A percentile compares a stretch with the other conserved stretches of the same genome.
These are phyloP conservation scores for Drosophila arizonae DNA, from an alignment of 1,140 invertebrate genomes.

Conservation along the genomic window DNA sequence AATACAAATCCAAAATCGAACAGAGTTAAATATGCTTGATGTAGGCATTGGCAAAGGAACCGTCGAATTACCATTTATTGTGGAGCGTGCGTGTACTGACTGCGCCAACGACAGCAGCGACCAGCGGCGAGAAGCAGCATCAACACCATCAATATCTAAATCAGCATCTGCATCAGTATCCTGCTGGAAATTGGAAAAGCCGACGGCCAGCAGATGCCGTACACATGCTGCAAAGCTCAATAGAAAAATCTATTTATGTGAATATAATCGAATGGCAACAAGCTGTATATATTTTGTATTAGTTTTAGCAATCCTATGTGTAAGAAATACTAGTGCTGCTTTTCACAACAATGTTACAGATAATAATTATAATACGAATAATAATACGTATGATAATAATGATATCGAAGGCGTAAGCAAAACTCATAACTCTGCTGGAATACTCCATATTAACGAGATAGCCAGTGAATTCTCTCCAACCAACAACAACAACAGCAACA, in stretches of 20 bases:
- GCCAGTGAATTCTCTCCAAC: slow-evolving; percentile 9
- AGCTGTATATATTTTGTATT: slow-evolving; percentile 80
- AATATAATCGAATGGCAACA: slow-evolving; percentile 71
- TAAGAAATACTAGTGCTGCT: slow-evolving; percentile 63
- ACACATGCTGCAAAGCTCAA: slow-evolving; percentile 62
- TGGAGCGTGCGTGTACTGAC: slow-evolving; percentile 44
- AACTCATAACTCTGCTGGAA: slow-evolving; percentile 45
- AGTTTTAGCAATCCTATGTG: slow-evolving; percentile 73
- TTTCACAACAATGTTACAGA: slow-evolving; percentile 26
- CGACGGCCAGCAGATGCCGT: slow-evolving; percentile 32
- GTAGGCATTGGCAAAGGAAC: slow-evolving; percentile 35
- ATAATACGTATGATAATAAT: slow-evolving; percentile 24
- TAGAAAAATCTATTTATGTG: slow-evolving; percentile 70
- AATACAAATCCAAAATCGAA: slow-evolving; percentile 43
- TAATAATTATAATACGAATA: slow-evolving; percentile 11
- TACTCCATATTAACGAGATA: slow-evolving; percentile 39
- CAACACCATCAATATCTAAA: slow-evolving; percentile 4
- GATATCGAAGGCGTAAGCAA: slow-evolving; percentile 39
- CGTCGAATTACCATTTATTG: slow-evolving; percentile 52
- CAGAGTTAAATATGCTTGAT: slow-evolving; percentile 58
- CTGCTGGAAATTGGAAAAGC: slow-evolving; percentile 20
- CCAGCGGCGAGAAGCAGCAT: slow-evolving; percentile 12
- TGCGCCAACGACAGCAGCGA: slow-evolving; percentile 27
- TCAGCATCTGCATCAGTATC: slow-evolving; percentile 20
- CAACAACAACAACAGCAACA: neutral